phyloP scores from a whole-genome alignment of 2,797 vertebrate genomes.

The Propithecus deckenii region DNA sequence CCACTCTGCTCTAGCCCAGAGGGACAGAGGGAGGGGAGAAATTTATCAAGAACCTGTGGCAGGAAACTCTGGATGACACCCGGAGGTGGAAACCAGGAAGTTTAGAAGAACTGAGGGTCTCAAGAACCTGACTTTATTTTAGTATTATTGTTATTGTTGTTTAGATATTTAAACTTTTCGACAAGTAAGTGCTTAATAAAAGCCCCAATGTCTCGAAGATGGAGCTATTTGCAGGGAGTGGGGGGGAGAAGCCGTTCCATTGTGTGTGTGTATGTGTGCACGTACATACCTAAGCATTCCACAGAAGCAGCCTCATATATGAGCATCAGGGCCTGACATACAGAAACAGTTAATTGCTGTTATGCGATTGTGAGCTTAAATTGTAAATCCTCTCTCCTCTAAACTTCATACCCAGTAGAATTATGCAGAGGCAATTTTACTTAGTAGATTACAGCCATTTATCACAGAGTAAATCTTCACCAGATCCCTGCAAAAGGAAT shows the following conservation, averaged over 20 bases:
- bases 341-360: neutral
- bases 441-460: slow-evolving; percentile 43
- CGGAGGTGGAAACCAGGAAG: neutral
- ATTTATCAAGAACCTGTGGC: neutral
- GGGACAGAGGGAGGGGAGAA: neutral
- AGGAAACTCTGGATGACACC: neutral
- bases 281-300: neutral
- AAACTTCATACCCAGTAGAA: slow-evolving; percentile 26
- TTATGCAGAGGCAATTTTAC: slow-evolving; percentile 47
- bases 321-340: neutral
- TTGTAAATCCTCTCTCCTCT: slow-evolving; percentile 42
- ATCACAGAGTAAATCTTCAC: slow-evolving; percentile 45
- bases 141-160: neutral
- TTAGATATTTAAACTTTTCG: slow-evolving; percentile 6
- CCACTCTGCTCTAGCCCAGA: neutral
- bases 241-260: neutral
- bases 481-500: neutral
- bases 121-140: neutral
- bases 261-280: neutral
- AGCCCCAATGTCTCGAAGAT: neutral
- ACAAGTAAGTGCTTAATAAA: neutral
- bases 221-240: neutral
- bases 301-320: neutral
- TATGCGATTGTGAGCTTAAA: slow-evolving; percentile 14
- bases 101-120: neutral